Percentiles rank a stretch among this genome's conserved stretches.
These are phyloP conservation scores for Heteromurus nitidus DNA, from an alignment of 2,888 invertebrate species.

Conservation along the genomic window DNA sequence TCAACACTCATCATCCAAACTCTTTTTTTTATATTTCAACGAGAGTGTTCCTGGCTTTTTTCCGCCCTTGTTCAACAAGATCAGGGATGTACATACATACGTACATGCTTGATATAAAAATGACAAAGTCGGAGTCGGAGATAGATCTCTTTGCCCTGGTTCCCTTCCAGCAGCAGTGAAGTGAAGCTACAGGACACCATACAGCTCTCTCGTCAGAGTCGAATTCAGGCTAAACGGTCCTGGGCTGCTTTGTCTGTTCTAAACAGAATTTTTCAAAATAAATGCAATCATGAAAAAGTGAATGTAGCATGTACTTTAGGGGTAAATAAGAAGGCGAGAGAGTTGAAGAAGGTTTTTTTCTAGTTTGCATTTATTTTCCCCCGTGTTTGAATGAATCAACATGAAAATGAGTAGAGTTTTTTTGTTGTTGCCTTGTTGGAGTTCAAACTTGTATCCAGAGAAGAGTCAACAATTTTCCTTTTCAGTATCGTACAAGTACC, in stretches of 20 bases:
- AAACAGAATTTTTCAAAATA: too few relatives aligned
- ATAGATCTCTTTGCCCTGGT: slow-evolving; percentile 49
- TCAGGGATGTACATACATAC: background rate
- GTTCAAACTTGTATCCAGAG: too few relatives aligned
- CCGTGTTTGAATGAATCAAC: too few relatives aligned
- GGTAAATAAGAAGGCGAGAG: too few relatives aligned
- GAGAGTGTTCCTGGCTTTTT: slow-evolving; percentile 11
- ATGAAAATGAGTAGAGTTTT: too few relatives aligned
- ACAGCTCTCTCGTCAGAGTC: background rate
- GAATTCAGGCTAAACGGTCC: background rate
- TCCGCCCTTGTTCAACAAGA: slow-evolving; percentile 32
- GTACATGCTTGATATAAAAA: slow-evolving; percentile 40
- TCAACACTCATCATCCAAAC: slow-evolving; percentile 66
- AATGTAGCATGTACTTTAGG: background rate
- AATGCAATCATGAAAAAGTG: background rate
- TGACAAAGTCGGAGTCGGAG: slow-evolving; percentile 42
- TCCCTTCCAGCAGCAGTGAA: background rate
- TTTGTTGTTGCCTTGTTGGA: too few relatives aligned
- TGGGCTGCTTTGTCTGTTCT: background rate
- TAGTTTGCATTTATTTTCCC: too few relatives aligned
- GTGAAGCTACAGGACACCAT: background rate
- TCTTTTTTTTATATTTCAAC: background rate
- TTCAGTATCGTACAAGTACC: background rate
- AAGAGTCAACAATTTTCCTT: background rate
- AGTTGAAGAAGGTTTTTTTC: too few relatives aligned